Evolutionary conservation across 2,113 vertebrate species (phyloP).

Genomic region (Chlorodrepanis virens): DNA sequence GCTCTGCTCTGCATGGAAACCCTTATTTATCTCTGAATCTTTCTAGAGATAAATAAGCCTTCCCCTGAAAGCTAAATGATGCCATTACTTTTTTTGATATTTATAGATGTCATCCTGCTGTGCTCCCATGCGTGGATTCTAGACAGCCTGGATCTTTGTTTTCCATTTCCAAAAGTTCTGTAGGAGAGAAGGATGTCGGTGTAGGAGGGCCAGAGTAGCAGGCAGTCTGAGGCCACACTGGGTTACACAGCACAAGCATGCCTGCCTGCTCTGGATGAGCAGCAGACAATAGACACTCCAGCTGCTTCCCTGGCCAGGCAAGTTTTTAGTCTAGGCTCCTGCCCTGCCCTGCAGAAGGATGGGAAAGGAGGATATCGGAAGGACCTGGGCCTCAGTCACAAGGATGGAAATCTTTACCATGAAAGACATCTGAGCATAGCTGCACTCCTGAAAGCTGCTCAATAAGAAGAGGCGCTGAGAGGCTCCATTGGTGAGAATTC

Average conservation of each 20-base stretch:
- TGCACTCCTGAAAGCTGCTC: background rate
- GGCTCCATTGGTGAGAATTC: background rate
- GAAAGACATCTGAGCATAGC: background rate
- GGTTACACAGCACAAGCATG: background rate
- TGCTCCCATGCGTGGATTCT: background rate
- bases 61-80: conserved; percentile 27
- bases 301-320: background rate
- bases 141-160: background rate
- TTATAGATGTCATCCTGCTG: background rate
- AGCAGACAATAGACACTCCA: background rate
- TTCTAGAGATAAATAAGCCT: conserved; percentile 40
- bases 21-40: background rate
- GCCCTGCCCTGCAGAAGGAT: accelerated
- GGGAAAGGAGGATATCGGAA: background rate
- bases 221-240: accelerated
- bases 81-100: conserved; percentile 5
- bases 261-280: background rate
- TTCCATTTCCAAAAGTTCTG: background rate
- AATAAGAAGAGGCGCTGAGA: background rate
- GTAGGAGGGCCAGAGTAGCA: background rate
- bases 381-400: background rate
- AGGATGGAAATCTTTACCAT: background rate
- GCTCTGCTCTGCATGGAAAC: conserved; percentile 4
- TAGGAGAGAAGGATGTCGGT: background rate
- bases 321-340: background rate